phyloP scores from a whole-genome alignment of 2,888 invertebrate genomes.

The Ashinkailepas kermadecensis region DNA sequence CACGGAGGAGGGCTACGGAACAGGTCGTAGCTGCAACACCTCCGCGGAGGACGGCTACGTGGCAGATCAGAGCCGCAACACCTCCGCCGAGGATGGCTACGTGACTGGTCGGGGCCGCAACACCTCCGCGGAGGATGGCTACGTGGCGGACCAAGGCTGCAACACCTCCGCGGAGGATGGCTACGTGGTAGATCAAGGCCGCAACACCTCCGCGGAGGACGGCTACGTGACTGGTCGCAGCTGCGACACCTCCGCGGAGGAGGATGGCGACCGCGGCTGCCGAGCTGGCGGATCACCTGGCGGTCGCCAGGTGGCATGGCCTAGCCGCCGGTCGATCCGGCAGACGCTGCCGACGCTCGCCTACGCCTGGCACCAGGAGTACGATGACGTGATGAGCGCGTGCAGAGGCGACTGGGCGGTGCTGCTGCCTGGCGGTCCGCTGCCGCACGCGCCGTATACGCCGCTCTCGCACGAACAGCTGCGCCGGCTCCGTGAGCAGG shows the following conservation, averaged over 20 bases:
- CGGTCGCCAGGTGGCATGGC: too few relatives aligned
- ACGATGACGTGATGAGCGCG: not conserved
- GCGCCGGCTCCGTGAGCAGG: not conserved
- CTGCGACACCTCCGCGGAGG: too few relatives aligned
- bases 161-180: too few relatives aligned
- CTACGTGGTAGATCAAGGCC: not conserved
- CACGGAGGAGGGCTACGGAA: too few relatives aligned
- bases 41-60: too few relatives aligned
- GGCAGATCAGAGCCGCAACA: too few relatives aligned
- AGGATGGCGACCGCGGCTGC: not conserved
- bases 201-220: not conserved
- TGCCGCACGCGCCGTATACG: not conserved
- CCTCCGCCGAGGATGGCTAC: too few relatives aligned
- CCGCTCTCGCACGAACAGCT: not conserved
- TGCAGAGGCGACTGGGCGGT: not conserved
- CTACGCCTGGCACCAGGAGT: conserved; percentile 18
- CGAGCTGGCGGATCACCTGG: too few relatives aligned
- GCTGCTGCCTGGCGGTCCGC: not conserved
- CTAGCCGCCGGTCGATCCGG: not conserved
- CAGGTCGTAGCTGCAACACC: too few relatives aligned
- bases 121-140: too few relatives aligned
- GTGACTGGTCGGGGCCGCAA: too few relatives aligned
- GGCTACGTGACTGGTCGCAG: not conserved
- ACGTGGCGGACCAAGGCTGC: too few relatives aligned
- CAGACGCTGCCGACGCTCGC: not conserved